Evolutionary conservation across 2,113 vertebrate species (phyloP), one percentile per base, ranked within the genome.

Genomic region (Aegypius monachus): DNA sequence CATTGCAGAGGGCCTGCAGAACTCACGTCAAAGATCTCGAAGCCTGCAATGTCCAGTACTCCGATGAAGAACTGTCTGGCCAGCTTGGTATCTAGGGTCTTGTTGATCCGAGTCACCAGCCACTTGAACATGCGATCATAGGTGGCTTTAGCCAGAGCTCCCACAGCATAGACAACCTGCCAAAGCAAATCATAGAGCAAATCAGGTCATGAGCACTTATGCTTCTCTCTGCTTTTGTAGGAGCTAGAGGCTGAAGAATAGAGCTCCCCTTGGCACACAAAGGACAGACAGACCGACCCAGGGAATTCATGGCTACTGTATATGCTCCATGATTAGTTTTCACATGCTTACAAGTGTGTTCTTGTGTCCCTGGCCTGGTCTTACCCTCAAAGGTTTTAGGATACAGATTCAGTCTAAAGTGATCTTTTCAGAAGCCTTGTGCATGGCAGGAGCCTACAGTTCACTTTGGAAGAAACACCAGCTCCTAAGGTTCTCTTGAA

Each of bases 71-170:
- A 99, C 98, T 99, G 99, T 36, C 99, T 98, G 86, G 99, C 98
- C 93, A 99, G 97, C 68, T 98, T 98, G 45, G 99, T 99, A 97
- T 99, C 99, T 91, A 99, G 97, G 9, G 99, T 99, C 97, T 96
- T 99, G 97, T 99, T 99, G 97, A 99, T 99, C 36, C 99, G 98
- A 22, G 98, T 95, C 86, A 99, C 99, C 68, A 99, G 94, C 99
- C 99, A 99, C 91, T 99, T 99, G 97, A 99, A 99, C 98, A 99
- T 99, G 43, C 99, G 98, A 65, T 99, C 99, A 2, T 99, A 99
- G 7, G 99, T 99, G 86, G 99, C 99, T 98, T 99, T 99, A 82
- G 99, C 99, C 97, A 99, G 97, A 86, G 99, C 99, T 31, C 99
- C 99, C 40, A 99, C 99, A 0, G 99, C 98, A 16, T 99, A 99